Conservation (phyloP, 2,888 invertebrate species). For the Alsophila aescularia region DNA sequence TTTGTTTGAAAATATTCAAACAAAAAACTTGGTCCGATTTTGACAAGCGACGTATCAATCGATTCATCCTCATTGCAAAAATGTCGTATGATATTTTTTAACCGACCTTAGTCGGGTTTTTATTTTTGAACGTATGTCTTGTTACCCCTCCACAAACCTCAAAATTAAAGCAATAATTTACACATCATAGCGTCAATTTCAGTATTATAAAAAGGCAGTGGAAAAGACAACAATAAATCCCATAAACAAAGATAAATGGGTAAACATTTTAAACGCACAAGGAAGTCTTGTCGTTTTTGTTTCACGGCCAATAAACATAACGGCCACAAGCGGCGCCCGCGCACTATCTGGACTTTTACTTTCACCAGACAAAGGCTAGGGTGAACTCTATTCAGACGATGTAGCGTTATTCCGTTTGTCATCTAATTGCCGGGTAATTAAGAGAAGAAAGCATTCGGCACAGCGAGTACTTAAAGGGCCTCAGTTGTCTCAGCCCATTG, state of each 20-base stretch:
- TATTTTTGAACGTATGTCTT: too few relatives aligned
- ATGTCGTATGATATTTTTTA: too few relatives aligned
- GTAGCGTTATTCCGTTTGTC: conserved; percentile 66
- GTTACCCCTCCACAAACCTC: too few relatives aligned
- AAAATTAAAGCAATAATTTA: too few relatives aligned
- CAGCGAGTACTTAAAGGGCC: conserved; percentile 9
- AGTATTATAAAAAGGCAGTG: conserved; percentile 1
- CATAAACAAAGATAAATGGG: conserved; percentile 23
- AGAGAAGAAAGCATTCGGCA: conserved; percentile 50
- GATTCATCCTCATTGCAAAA: too few relatives aligned
- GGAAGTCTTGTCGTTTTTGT: conserved; percentile 38
- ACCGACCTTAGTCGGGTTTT: too few relatives aligned
- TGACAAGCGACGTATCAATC: too few relatives aligned
- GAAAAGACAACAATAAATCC: conserved; percentile 16
- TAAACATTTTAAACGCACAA: conserved; percentile 34
- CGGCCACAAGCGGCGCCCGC: conserved; percentile 52
- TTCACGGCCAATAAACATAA: conserved; percentile 39
- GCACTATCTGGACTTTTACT: conserved; percentile 61
- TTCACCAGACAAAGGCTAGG: conserved; percentile 62
- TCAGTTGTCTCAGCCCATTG: conserved; percentile 34
- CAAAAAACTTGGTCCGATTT: too few relatives aligned
- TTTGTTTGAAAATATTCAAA: too few relatives aligned
- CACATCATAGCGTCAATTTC: too few relatives aligned
- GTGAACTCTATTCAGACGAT: conserved; percentile 52
- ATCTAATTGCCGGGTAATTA: conserved; percentile 63